A percentile compares a stretch with the other conserved stretches of the same genome.
Conservation (phyloP, 2,888 invertebrate genomes). For the Ctena decussata region DNA sequence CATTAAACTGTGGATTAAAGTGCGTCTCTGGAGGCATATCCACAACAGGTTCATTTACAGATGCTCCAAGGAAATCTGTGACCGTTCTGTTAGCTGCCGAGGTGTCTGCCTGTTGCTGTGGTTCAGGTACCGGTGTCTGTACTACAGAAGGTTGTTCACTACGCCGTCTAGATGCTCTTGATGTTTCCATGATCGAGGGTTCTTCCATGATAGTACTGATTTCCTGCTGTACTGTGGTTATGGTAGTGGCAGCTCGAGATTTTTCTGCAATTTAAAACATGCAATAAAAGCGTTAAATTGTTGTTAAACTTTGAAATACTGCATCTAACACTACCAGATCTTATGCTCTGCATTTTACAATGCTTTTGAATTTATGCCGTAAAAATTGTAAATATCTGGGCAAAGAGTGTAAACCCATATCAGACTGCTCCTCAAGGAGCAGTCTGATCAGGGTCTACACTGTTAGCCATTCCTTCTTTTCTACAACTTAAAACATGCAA, state of each 20-base stretch:
- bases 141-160: conserved; percentile 65
- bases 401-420: too few species aligned
- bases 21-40: conserved; percentile 79
- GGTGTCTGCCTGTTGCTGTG: conserved; percentile 50
- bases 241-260: conserved; percentile 45
- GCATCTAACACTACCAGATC: too few species aligned
- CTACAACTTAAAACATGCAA: conserved; percentile 32
- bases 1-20: conserved; percentile 72
- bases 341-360: too few species aligned
- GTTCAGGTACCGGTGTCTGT: conserved; percentile 64
- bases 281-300: too few species aligned
- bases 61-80: conserved; percentile 76
- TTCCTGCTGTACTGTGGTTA: conserved; percentile 68
- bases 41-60: conserved; percentile 74
- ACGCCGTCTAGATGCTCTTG: conserved; percentile 47
- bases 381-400: too few species aligned
- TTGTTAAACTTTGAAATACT: too few species aligned
- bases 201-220: conserved; percentile 82
- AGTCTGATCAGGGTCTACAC: too few species aligned
- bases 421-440: too few species aligned
- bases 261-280: conserved; percentile 42
- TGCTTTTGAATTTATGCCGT: too few species aligned
- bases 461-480: too few species aligned
- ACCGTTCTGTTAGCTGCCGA: conserved; percentile 55
- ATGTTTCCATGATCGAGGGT: conserved; percentile 71